phyloP scores from a whole-genome alignment of 2,113 vertebrate species.

The Platysternon megacephalum region DNA sequence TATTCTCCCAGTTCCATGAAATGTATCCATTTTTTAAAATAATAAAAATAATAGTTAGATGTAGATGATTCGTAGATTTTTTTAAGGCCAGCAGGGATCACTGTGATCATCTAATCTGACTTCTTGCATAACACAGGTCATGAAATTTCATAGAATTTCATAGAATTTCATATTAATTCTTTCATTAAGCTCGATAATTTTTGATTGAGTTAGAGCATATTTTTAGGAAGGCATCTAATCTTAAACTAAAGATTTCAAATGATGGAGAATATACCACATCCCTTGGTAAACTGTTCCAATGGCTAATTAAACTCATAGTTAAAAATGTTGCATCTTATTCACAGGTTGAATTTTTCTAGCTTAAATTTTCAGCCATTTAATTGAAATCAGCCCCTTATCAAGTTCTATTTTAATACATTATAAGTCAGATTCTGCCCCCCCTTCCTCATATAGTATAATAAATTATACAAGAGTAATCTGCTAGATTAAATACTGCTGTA shows the following conservation, averaged over 20 bases:
- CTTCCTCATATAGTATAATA: neutral
- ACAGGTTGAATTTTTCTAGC: neutral
- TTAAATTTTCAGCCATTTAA: neutral
- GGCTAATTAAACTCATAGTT: neutral
- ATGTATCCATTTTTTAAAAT: neutral
- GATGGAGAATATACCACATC: neutral
- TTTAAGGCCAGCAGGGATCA: slow-evolving; percentile 7
- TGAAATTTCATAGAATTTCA: neutral
- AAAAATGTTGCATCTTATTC: slow-evolving; percentile 5
- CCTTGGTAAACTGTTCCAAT: neutral
- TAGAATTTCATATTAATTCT: neutral
- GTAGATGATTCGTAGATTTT: neutral
- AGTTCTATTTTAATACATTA: neutral
- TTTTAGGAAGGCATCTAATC: neutral
- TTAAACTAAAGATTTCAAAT: neutral
- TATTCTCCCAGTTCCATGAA: neutral
- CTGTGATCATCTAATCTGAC: neutral
- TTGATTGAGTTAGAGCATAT: neutral
- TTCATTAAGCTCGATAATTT: neutral
- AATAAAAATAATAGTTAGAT: neutral
- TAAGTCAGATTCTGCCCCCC: neutral
- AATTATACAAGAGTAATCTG: neutral
- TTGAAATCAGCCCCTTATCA: neutral
- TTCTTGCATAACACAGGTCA: neutral
- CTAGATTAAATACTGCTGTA: neutral